Base-by-base conservation (phyloP, 1,140 invertebrate species). In the Drosophila nannoptera region DNA sequence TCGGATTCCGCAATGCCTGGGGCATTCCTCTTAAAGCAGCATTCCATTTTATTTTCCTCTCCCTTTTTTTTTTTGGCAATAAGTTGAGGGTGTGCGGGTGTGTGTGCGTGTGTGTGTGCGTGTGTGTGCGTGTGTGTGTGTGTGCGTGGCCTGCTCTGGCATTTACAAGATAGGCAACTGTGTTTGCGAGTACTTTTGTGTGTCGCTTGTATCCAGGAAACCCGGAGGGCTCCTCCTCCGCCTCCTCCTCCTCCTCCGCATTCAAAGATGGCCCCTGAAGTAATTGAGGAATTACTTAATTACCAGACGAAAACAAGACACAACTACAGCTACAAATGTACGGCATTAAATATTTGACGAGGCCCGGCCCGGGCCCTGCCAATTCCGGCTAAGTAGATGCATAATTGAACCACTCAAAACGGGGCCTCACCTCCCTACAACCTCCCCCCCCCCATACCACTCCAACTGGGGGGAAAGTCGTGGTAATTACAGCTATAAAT, bases 181-280 rank as follows among this genome's bases (percentile, higher is more conserved):
- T 36, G 62, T 62, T 69, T 14, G 31, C 55, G 63, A 38, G 49
- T 59, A 60, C 64, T 61, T 60, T 52, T 67, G 55, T 60, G 8
- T 50, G 12, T 62, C 38, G 36, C 31, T 7, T 22, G 22, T 22
- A 22, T 22, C 22, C 22, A 22, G 22, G 22, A 22, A 2, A 22
- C 22, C 22, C 22, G 22, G 22, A 22, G 22, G 22, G 1, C 22
- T 53, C 32, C 33, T 29, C 5, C 14, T 52, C 43, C 31, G 2
- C 8, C 4, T 54, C 53, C 4, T 54, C 53, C 22, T 53, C 32
- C 33, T 29, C 5, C 14, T 52, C 43, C 31, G 2, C 43, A 31
- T 29, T 42, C 8, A 43, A 16, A 31, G 62, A 65, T 65, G 12
- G 22, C 33, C 48, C 36, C 36, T 36, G n/a, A 38, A 22, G 14